phyloP scores from a whole-genome alignment of 2,113 vertebrate species.

The Sapajus apella region DNA sequence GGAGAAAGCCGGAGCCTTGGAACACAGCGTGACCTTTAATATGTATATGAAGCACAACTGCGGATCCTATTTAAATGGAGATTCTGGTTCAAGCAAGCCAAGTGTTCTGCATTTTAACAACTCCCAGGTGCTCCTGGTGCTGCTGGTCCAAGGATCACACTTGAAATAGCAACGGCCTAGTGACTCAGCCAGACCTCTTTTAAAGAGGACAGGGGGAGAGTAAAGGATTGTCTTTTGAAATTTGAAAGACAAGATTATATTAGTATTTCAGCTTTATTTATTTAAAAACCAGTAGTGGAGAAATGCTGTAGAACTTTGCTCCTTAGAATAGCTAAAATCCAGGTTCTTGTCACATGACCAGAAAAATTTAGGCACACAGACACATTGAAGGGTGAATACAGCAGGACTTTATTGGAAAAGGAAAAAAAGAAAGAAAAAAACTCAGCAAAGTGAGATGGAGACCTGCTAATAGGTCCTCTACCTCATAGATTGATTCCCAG shows the following conservation, averaged over 20 bases:
- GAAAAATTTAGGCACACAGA: no score
- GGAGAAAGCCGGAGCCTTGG: neutral
- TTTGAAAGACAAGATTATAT: conserved; percentile 28
- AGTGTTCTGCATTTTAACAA: conserved; percentile 7
- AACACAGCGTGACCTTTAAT: neutral
- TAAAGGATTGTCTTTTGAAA: neutral
- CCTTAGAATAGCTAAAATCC: no score
- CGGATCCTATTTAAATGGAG: neutral
- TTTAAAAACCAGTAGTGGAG: neutral
- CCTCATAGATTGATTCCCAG: no score
- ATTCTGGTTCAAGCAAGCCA: neutral
- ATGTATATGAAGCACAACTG: neutral
- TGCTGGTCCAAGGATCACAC: neutral
- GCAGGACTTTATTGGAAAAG: no score
- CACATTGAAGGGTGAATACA: no score
- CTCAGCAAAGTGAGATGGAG: no score
- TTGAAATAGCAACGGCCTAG: neutral
- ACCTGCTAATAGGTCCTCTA: no score
- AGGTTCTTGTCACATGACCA: no score
- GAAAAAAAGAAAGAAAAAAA: no score
- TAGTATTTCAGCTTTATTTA: neutral
- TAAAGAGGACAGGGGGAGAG: neutral
- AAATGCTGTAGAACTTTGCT: no score
- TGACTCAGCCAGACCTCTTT: neutral
- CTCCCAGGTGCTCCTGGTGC: neutral